A percentile compares a stretch with the other conserved stretches of the same genome.
phyloP scores from a whole-genome alignment of 2,888 invertebrate genomes.

The Yponomeuta evonymella region DNA sequence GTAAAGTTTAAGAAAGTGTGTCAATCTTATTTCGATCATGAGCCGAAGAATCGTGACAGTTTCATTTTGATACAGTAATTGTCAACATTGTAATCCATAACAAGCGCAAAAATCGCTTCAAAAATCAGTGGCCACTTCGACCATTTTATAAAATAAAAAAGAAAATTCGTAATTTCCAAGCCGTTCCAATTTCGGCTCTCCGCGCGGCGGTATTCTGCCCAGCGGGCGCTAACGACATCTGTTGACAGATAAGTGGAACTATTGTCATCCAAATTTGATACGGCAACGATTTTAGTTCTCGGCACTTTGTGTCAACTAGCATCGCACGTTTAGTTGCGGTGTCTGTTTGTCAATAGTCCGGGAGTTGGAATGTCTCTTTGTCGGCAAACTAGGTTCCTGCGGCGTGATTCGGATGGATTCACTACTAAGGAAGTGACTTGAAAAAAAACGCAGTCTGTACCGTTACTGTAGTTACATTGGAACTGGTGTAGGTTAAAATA shows the following conservation, averaged over 20 bases:
- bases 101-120: background rate
- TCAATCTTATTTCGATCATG: background rate
- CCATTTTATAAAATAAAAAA: slow-evolving; percentile 16
- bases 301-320: slow-evolving; percentile 57
- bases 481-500: too few species aligned
- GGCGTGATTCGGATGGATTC: slow-evolving; percentile 14
- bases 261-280: slow-evolving; percentile 59
- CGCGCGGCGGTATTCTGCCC: slow-evolving; percentile 43
- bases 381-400: slow-evolving; percentile 20
- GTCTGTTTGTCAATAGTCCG: slow-evolving; percentile 46
- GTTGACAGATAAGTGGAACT: slow-evolving; percentile 64
- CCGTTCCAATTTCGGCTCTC: slow-evolving; percentile 51
- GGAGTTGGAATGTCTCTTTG: slow-evolving; percentile 26
- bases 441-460: background rate
- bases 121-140: background rate
- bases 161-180: slow-evolving; percentile 22
- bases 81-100: background rate
- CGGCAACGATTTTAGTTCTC: slow-evolving; percentile 48
- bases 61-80: background rate
- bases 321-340: slow-evolving; percentile 38
- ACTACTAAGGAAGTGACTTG: slow-evolving; percentile 10
- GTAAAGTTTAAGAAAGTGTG: too few species aligned
- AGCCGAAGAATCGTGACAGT: background rate
- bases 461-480: background rate
- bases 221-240: slow-evolving; percentile 73